Conservation (phyloP, 2,888 invertebrate species). For the Ethmia dodecea region DNA sequence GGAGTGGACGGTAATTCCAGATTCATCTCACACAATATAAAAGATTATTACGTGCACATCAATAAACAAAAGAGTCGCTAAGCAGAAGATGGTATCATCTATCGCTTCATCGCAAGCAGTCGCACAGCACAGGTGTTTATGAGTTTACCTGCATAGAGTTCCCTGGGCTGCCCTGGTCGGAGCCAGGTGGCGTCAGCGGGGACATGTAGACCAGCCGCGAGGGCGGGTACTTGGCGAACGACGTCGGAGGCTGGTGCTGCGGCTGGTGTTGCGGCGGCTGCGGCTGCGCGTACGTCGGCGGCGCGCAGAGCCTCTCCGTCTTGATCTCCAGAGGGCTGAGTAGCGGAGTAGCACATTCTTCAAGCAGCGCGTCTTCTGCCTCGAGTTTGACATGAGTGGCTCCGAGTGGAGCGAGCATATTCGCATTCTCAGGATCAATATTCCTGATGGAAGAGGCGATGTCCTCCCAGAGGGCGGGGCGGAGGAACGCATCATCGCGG, state of each 20-base stretch:
- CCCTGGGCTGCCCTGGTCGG: slow-evolving; percentile 91
- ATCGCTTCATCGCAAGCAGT: slow-evolving; percentile 39
- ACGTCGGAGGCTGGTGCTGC: slow-evolving; percentile 47
- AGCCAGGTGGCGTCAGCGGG: slow-evolving; percentile 91
- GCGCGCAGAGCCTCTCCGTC: slow-evolving; percentile 82
- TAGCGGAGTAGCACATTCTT: slow-evolving; percentile 82
- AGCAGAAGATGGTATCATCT: slow-evolving; percentile 61
- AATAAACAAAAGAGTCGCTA: slow-evolving; percentile 41
- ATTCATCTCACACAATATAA: too few relatives aligned
- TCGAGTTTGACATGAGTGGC: slow-evolving; percentile 87
- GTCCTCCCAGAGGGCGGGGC: slow-evolving; percentile 94
- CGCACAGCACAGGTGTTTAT: too few relatives aligned
- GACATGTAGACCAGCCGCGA: slow-evolving; percentile 84
- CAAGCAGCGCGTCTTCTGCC: slow-evolving; percentile 78
- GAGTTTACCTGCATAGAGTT: slow-evolving; percentile 78
- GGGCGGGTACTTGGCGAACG: slow-evolving; percentile 65
- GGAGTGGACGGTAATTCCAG: too few relatives aligned
- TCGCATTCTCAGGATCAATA: slow-evolving; percentile 93
- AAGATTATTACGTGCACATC: too few relatives aligned
- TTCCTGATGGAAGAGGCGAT: slow-evolving; percentile 94
- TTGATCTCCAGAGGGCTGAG: slow-evolving; percentile 89
- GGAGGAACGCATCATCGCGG: slow-evolving; percentile 90
- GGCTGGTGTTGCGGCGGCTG: slow-evolving; percentile 47
- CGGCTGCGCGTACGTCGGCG: slow-evolving; percentile 59
- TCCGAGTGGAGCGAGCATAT: slow-evolving; percentile 85